phyloP scores from a whole-genome alignment of 2,797 vertebrate species.

The Gobio occitaniae region DNA sequence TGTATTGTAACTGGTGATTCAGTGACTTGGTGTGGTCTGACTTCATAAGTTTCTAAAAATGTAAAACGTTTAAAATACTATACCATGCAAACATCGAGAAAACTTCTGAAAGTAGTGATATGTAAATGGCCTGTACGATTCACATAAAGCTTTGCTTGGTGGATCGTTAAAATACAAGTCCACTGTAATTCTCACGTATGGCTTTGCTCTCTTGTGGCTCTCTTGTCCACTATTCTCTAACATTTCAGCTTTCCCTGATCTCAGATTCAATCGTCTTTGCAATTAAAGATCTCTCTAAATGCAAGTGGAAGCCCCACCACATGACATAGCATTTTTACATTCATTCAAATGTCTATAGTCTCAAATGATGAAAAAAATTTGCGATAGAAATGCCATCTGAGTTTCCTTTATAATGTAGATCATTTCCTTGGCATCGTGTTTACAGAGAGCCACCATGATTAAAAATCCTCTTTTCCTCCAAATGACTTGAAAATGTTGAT shows the following conservation, averaged over 20 bases:
- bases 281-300: slow-evolving; percentile 13
- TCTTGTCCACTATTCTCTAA: neutral
- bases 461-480: slow-evolving; percentile 14
- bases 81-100: slow-evolving; percentile 25
- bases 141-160: slow-evolving; percentile 49
- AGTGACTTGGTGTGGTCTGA: slow-evolving; percentile 4
- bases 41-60: slow-evolving; percentile 15
- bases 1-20: slow-evolving; percentile 2
- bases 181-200: slow-evolving; percentile 69
- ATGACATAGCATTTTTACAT: neutral
- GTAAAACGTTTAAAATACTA: slow-evolving; percentile 24
- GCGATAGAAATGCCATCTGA: neutral
- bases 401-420: slow-evolving; percentile 16
- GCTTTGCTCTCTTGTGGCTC: slow-evolving; percentile 75
- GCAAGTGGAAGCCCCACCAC: neutral
- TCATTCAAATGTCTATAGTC: slow-evolving; percentile 11
- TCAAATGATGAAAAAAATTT: neutral
- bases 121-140: slow-evolving; percentile 40
- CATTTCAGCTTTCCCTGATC: slow-evolving; percentile 14
- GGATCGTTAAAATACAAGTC: slow-evolving; percentile 39
- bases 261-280: neutral
- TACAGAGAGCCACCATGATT: neutral
- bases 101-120: slow-evolving; percentile 27
- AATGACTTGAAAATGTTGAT: slow-evolving; percentile 17
- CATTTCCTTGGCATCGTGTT: slow-evolving; percentile 38